Evolutionary conservation across 2,888 invertebrate species (phyloP).

Genomic region (Sinotaia quadrata): DNA sequence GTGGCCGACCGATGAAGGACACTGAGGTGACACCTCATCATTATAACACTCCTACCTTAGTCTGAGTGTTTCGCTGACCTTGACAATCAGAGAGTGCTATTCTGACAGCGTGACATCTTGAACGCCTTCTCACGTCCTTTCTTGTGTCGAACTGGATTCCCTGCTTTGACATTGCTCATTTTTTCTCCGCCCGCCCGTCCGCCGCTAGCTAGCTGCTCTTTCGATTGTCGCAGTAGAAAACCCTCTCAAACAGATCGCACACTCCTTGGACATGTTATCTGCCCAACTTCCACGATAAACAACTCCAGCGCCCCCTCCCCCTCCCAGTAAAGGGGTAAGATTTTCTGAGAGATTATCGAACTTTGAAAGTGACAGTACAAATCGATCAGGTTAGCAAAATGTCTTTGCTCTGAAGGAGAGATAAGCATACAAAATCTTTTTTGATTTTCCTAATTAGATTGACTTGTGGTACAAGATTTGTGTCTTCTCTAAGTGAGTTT

Average conservation of each 20-base stretch:
- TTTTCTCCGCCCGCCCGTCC: neutral
- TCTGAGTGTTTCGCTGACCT: neutral
- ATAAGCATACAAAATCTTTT: too few species aligned
- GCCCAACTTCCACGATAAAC: conserved; percentile 4
- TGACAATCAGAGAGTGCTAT: neutral
- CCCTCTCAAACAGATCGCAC: neutral
- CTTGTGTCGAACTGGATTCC: neutral
- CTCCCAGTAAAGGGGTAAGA: too few species aligned
- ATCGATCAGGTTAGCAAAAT: too few species aligned
- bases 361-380: too few species aligned
- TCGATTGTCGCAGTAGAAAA: conserved; percentile 8
- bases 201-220: conserved; percentile 18
- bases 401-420: too few species aligned
- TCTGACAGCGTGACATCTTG: neutral
- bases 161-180: neutral
- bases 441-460: too few species aligned
- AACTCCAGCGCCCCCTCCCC: too few species aligned
- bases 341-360: too few species aligned
- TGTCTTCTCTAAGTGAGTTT: too few species aligned
- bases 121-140: neutral
- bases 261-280: conserved; percentile 1
- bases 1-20: conserved; percentile 10
- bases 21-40: conserved; percentile 23
- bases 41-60: neutral
- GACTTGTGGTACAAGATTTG: too few species aligned